These are phyloP conservation scores for Notechis scutatus DNA, from an alignment of 2,113 vertebrate species.

Conservation along the genomic window DNA sequence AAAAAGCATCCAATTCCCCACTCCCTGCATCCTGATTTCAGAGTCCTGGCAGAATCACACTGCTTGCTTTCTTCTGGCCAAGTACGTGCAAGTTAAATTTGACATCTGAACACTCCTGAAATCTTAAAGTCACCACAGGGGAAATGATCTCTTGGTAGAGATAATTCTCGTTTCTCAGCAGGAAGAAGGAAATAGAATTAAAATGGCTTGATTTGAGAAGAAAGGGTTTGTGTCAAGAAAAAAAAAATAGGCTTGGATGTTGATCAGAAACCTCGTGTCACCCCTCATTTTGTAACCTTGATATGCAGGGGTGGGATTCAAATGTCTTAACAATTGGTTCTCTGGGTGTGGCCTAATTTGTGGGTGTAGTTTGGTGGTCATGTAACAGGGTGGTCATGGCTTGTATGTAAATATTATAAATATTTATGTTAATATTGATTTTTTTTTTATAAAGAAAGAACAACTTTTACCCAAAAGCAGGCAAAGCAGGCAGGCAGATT, in stretches of 20 bases:
- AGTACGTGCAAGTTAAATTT: not conserved
- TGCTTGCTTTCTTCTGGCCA: not conserved
- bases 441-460: too few relatives aligned
- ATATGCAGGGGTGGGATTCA: too few relatives aligned
- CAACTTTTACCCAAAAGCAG: too few relatives aligned
- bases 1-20: not conserved
- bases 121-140: not conserved
- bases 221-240: not conserved
- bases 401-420: too few relatives aligned
- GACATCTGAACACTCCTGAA: not conserved
- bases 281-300: not conserved
- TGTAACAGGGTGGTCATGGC: too few relatives aligned
- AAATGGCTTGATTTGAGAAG: not conserved
- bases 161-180: not conserved
- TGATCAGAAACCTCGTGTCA: not conserved
- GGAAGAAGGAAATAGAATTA: not conserved
- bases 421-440: too few relatives aligned
- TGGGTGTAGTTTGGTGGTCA: too few relatives aligned
- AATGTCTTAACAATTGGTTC: too few relatives aligned
- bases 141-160: not conserved
- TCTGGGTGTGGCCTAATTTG: too few relatives aligned
- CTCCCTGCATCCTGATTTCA: not conserved
- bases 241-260: not conserved
- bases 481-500: too few relatives aligned
- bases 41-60: not conserved